Evolutionary conservation across 2,888 invertebrate genomes (phyloP).

Genomic region (Vesta saturnalis): DNA sequence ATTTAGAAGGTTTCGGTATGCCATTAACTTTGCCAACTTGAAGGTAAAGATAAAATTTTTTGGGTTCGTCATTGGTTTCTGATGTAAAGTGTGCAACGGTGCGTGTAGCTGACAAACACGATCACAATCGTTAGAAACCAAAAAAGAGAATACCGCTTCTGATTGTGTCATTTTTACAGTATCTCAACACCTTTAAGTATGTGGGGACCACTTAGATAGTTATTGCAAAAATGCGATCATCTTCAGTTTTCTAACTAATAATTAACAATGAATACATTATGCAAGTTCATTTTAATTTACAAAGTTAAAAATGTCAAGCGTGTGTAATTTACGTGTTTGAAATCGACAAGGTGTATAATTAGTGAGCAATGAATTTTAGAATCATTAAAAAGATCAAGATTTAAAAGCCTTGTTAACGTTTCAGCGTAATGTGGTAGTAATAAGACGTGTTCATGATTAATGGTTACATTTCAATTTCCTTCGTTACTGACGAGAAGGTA

Average conservation of each 20-base stretch:
- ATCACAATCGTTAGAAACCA: constrained; percentile 28
- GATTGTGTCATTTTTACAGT: constrained; percentile 30
- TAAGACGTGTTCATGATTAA: constrained; percentile 59
- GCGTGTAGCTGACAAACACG: constrained; percentile 43
- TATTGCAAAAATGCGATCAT: constrained; percentile 7
- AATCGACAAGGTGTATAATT: constrained; percentile 28
- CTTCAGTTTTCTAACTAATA: background rate
- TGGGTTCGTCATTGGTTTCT: constrained; percentile 16
- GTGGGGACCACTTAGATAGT: background rate
- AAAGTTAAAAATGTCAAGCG: too few species aligned
- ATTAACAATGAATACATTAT: too few species aligned
- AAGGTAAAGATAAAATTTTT: constrained; percentile 4
- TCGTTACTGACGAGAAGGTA: constrained; percentile 43
- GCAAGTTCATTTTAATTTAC: too few species aligned
- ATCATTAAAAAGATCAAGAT: constrained; percentile 49
- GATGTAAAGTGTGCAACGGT: constrained; percentile 44
- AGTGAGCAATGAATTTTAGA: constrained; percentile 34
- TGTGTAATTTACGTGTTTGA: background rate
- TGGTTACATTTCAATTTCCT: constrained; percentile 59
- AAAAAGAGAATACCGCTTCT: constrained; percentile 41
- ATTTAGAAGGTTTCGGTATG: constrained; percentile 24
- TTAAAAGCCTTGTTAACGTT: constrained; percentile 54
- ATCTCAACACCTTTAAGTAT: constrained; percentile 23
- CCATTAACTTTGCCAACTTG: constrained; percentile 24
- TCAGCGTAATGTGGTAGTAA: constrained; percentile 60